phyloP scores from a whole-genome alignment of 2,888 invertebrate genomes.

The Clunio marinus region DNA sequence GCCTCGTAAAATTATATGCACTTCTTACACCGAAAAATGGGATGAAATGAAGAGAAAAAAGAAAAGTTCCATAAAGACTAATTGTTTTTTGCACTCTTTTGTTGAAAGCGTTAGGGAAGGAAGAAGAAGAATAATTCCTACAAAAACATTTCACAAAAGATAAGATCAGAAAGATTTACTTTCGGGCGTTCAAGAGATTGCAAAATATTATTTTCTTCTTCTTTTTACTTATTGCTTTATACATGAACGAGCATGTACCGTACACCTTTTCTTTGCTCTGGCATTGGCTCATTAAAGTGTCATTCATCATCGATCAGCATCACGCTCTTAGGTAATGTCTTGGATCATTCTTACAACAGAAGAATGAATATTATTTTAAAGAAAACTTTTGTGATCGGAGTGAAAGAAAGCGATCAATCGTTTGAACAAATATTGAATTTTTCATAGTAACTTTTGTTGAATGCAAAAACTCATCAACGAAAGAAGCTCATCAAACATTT shows the following conservation, averaged over 20 bases:
- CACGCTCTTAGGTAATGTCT: constrained; percentile 1
- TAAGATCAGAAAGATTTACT: background rate
- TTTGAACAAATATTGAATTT: constrained; percentile 34
- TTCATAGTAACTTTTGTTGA: background rate
- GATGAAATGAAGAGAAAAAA: background rate
- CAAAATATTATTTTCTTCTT: too few species aligned
- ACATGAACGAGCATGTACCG: too few species aligned
- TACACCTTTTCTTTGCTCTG: constrained; percentile 35
- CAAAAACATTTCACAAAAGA: too few species aligned
- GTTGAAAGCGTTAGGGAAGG: background rate
- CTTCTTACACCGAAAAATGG: background rate
- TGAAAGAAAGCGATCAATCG: constrained; percentile 21
- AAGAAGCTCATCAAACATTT: background rate
- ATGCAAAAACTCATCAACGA: background rate
- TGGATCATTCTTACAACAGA: background rate
- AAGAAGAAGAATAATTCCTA: background rate
- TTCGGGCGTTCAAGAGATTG: background rate
- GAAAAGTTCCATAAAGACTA: constrained; percentile 21
- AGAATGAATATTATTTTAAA: background rate
- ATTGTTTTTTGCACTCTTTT: constrained; percentile 9
- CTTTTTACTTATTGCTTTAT: too few species aligned
- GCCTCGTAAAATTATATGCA: constrained; percentile 4
- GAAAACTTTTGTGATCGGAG: constrained; percentile 36
- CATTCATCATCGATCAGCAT: constrained; percentile 38
- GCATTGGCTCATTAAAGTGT: constrained; percentile 37